Evolutionary conservation across 2,888 invertebrate species (phyloP).

Genomic region (Epirrita christyi): DNA sequence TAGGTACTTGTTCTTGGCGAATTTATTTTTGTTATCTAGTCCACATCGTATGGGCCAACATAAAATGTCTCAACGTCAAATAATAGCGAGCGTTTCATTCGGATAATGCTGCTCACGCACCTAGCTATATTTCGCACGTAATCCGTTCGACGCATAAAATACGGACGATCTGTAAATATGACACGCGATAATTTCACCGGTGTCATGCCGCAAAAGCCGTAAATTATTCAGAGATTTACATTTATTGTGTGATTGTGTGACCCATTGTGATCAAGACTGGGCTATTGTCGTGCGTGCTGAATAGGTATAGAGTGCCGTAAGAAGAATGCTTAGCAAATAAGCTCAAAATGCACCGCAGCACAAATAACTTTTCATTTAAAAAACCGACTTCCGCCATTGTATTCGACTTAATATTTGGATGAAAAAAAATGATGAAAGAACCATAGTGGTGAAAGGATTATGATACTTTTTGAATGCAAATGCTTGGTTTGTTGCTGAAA

Average conservation of each 20-base stretch:
- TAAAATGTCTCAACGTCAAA: constrained; percentile 47
- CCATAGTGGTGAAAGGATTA: no score
- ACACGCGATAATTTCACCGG: constrained; percentile 71
- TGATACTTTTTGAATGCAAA: no score
- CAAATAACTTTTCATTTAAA: no score
- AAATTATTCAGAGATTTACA: constrained; percentile 76
- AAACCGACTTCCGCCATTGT: no score
- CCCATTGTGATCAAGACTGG: neutral
- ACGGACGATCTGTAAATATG: constrained; percentile 77
- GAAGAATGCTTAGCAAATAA: no score
- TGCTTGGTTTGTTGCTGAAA: no score
- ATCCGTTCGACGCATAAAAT: constrained; percentile 73
- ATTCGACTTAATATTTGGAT: no score
- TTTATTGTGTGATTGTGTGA: constrained; percentile 53
- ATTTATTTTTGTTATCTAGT: neutral
- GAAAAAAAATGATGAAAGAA: no score
- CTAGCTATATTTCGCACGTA: constrained; percentile 57
- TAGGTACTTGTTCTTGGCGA: no score
- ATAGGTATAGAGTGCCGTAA: no score
- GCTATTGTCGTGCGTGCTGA: neutral
- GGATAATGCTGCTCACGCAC: constrained; percentile 62
- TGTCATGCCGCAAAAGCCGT: constrained; percentile 68
- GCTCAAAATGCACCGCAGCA: no score
- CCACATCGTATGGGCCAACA: neutral
- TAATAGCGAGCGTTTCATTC: constrained; percentile 56